These are phyloP conservation scores for Danio choprae DNA, from an alignment of 2,797 vertebrate genomes.

Conservation along the genomic window DNA sequence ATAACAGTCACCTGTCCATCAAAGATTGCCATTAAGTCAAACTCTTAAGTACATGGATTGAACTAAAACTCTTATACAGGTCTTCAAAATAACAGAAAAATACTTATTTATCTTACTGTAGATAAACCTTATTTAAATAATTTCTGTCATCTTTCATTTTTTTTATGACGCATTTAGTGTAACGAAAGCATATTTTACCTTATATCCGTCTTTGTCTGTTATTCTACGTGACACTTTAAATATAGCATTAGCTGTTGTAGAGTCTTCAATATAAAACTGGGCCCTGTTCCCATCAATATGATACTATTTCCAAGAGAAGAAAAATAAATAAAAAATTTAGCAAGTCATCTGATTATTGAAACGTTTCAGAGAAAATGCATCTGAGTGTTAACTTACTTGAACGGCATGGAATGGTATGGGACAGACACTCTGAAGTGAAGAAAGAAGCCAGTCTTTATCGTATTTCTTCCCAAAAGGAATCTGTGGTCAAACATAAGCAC, in stretches of 20 bases:
- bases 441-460: conserved; percentile 80
- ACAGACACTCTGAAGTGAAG: conserved; percentile 73
- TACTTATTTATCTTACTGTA: not conserved
- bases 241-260: conserved; percentile 76
- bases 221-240: conserved; percentile 78
- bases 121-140: not conserved
- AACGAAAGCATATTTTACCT: conserved; percentile 66
- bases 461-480: conserved; percentile 84
- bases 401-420: conserved; percentile 77
- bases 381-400: conserved; percentile 67
- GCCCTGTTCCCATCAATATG: conserved; percentile 77
- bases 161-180: not conserved
- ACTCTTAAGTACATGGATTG: not conserved
- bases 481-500: conserved; percentile 58
- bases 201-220: conserved; percentile 77
- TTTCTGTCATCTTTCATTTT: not conserved
- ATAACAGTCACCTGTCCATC: conserved; percentile 70
- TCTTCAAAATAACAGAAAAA: not conserved
- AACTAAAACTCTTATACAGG: not conserved
- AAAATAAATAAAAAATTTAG: not conserved
- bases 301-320: conserved; percentile 66
- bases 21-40: not conserved
- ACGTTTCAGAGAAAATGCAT: not conserved
- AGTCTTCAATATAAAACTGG: conserved; percentile 80
- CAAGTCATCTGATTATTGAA: not conserved